A percentile compares a stretch with the other conserved stretches of the same genome.
phyloP scores from a whole-genome alignment of 2,113 vertebrate genomes.

The Rhinichthys klamathensis region DNA sequence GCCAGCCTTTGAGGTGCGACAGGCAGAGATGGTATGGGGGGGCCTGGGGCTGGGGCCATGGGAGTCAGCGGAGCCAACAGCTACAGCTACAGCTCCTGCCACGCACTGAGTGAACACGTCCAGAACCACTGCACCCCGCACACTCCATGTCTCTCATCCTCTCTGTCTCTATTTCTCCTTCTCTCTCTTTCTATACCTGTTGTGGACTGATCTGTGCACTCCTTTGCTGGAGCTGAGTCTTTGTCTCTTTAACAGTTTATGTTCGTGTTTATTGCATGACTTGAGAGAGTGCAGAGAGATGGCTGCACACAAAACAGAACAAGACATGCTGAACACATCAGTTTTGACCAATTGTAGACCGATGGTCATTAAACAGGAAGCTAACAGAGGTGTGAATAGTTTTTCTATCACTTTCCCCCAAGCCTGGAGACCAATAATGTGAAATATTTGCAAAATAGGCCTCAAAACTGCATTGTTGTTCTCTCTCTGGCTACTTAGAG shows the following conservation, averaged over 20 bases:
- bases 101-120: slow-evolving; percentile 69
- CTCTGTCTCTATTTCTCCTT: neutral
- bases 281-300: slow-evolving; percentile 71
- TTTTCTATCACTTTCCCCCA: slow-evolving; percentile 17
- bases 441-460: neutral
- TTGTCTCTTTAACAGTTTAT: slow-evolving; percentile 46
- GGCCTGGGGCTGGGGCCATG: slow-evolving; percentile 74
- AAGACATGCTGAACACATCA: slow-evolving; percentile 52
- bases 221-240: slow-evolving; percentile 69
- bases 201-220: slow-evolving; percentile 76
- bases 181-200: slow-evolving; percentile 51
- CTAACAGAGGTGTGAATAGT: slow-evolving; percentile 17
- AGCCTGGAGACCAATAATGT: slow-evolving; percentile 25
- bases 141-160: slow-evolving; percentile 49
- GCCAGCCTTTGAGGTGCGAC: slow-evolving; percentile 86
- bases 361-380: neutral
- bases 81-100: slow-evolving; percentile 60
- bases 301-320: slow-evolving; percentile 52
- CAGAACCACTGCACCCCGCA: slow-evolving; percentile 68
- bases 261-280: slow-evolving; percentile 65
- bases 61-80: slow-evolving; percentile 69
- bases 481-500: slow-evolving; percentile 10
- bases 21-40: slow-evolving; percentile 82
- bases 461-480: slow-evolving; percentile 33
- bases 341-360: slow-evolving; percentile 10